These are phyloP conservation scores for Charina bottae DNA, from an alignment of 2,113 vertebrate genomes.

Conservation along the genomic window DNA sequence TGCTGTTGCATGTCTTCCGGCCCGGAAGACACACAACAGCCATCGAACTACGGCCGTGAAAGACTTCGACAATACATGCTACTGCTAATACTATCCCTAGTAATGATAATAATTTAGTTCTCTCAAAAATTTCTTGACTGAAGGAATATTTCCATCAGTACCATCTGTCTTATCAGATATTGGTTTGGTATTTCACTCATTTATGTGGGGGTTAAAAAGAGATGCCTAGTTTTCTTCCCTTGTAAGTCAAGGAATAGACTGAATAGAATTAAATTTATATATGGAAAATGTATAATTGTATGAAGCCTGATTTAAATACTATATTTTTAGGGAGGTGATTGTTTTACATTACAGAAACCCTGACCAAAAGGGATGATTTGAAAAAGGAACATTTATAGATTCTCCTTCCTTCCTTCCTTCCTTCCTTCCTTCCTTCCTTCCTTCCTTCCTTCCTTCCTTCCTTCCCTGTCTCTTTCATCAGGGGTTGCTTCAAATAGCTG, in stretches of 20 bases:
- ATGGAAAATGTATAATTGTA: neutral
- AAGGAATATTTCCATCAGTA: no score
- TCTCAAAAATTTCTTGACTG: no score
- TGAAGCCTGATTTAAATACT: neutral
- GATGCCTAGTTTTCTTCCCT: neutral
- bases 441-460: constrained; percentile 54
- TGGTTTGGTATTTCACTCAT: neutral
- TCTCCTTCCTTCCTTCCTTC: constrained; percentile 52
- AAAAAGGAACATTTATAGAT: constrained; percentile 10
- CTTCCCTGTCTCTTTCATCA: constrained; percentile 61
- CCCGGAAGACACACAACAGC: no score
- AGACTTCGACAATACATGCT: no score
- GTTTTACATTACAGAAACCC: neutral
- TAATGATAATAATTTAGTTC: no score
- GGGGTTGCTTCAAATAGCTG: constrained; percentile 54
- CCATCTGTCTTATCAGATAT: neutral
- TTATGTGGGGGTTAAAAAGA: neutral
- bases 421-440: constrained; percentile 59
- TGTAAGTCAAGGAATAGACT: neutral
- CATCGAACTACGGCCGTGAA: no score
- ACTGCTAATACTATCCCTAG: no score
- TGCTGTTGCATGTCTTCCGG: no score
- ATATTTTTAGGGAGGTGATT: neutral
- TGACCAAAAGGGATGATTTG: neutral
- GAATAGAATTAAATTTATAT: neutral